Conservation (phyloP, 2,888 invertebrate species). For the Zele albiditarsus region DNA sequence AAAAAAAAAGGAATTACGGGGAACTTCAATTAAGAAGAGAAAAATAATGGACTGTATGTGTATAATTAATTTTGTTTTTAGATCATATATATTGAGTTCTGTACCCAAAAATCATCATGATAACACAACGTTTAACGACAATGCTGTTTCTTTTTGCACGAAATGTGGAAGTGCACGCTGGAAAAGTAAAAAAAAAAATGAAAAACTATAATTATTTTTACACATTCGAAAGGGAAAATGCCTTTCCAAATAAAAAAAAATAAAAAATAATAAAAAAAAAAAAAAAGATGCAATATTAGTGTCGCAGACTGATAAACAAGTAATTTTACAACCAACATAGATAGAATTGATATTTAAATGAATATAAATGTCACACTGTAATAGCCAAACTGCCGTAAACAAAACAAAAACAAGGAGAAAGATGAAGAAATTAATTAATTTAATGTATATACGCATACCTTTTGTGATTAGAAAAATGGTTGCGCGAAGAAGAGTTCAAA, state of each 20-base stretch:
- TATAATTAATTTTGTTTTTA: slow-evolving; percentile 53
- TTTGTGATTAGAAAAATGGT: slow-evolving; percentile 37
- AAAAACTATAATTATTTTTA: slow-evolving; percentile 49
- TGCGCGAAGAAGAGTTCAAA: slow-evolving; percentile 34
- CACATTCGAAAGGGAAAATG: slow-evolving; percentile 32
- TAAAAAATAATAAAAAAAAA: slow-evolving; percentile 11
- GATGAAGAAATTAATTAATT: neutral
- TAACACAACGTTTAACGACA: neutral
- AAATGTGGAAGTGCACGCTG: slow-evolving; percentile 21
- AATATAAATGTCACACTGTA: slow-evolving; percentile 49
- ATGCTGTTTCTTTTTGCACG: slow-evolving; percentile 34
- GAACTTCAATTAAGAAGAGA: slow-evolving; percentile 55
- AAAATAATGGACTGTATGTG: slow-evolving; percentile 57
- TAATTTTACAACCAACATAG: slow-evolving; percentile 48
- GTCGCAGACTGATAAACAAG: slow-evolving; percentile 53
- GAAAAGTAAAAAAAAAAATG: slow-evolving; percentile 30
- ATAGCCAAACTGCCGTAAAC: slow-evolving; percentile 51
- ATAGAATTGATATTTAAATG: slow-evolving; percentile 45
- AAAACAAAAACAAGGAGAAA: slow-evolving; percentile 33
- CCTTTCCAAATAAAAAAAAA: slow-evolving; percentile 35
- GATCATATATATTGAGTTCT: slow-evolving; percentile 53
- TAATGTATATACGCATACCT: slow-evolving; percentile 34
- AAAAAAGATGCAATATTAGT: slow-evolving; percentile 48
- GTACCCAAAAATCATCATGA: slow-evolving; percentile 56
- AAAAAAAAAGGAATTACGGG: slow-evolving; percentile 67